Base-by-base conservation (phyloP, 1,140 invertebrate genomes). In the Patella vulgata region DNA sequence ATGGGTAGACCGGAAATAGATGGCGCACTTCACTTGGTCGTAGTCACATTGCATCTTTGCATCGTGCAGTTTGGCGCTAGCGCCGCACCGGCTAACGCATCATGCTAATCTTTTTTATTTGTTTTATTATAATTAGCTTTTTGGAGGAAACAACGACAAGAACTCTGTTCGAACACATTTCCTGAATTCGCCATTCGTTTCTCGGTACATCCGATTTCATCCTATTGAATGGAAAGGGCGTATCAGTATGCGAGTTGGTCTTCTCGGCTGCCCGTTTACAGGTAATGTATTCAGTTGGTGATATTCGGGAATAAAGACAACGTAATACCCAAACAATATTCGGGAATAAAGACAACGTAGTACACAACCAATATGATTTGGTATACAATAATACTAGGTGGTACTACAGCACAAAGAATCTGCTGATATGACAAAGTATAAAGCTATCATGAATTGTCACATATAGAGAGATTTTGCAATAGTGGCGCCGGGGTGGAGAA, bases 111-210 rank as follows among this genome's bases (percentile, higher is more conserved):
- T 28, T n/a, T n/a, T 52, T 47, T 36, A 8, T 19, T 21, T 51
- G 62, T 23, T 58, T 48, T 54, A 12, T 46, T n/a, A 58, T 44
- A 55, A 52, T 25, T 69, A 88, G 87, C 78, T 86, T 62, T 88
- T 88, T 74, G 86, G 86, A 5, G 88, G 86, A 6, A 88, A 88
- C 70, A 84, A 85, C 73, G 87, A 88, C 74, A 87, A 86, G 61
- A 74, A 84, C 43, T 86, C 85, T 5, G 85, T 85, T 66, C 65
- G 87, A 43, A 74, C 82, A 23, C 87, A 88, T 67, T 88, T 87
- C 73, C 78, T 88, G 25, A 87, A 87, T 73, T 80, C 82, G 6
- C 87, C 87, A 3, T 87, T 88, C 71, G 83, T 85, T 9, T 85
- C 87, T 5, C 71, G 87, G 39, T 88, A 77, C 71, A 80, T 88